Conservation (phyloP, 2,888 invertebrate species). For the Platycheirus rosarum region DNA sequence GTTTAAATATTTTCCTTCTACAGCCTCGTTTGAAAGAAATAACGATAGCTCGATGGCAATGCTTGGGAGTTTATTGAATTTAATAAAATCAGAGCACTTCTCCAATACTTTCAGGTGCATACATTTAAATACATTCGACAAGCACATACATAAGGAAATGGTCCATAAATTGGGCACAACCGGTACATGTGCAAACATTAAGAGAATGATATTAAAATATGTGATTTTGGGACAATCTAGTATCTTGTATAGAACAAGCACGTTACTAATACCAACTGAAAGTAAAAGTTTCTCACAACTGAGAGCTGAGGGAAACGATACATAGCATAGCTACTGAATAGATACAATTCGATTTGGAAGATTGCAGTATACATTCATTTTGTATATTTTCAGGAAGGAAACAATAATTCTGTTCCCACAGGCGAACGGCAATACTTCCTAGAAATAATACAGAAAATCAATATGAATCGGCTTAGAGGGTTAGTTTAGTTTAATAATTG, state of each 20-base stretch:
- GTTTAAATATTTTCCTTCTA: neutral
- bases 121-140: neutral
- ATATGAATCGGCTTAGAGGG: neutral
- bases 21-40: neutral
- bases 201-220: slow-evolving; percentile 4
- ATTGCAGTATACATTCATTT: neutral
- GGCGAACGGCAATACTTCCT: no score
- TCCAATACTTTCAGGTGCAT: slow-evolving; percentile 1
- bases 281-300: neutral
- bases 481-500: no score
- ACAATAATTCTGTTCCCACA: neutral
- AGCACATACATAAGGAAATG: neutral
- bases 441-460: neutral
- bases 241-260: no score
- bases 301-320: neutral
- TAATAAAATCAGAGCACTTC: slow-evolving; percentile 12
- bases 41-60: neutral
- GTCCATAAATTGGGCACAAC: slow-evolving; percentile 18
- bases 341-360: slow-evolving; percentile 1
- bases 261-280: neutral
- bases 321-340: slow-evolving; percentile 10
- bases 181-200: slow-evolving; percentile 3
- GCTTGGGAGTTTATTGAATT: neutral
- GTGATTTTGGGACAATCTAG: no score
- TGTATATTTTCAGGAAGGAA: neutral